Evolutionary conservation across 1,140 invertebrate species (phyloP).

Genomic region (Fopius arisanus): DNA sequence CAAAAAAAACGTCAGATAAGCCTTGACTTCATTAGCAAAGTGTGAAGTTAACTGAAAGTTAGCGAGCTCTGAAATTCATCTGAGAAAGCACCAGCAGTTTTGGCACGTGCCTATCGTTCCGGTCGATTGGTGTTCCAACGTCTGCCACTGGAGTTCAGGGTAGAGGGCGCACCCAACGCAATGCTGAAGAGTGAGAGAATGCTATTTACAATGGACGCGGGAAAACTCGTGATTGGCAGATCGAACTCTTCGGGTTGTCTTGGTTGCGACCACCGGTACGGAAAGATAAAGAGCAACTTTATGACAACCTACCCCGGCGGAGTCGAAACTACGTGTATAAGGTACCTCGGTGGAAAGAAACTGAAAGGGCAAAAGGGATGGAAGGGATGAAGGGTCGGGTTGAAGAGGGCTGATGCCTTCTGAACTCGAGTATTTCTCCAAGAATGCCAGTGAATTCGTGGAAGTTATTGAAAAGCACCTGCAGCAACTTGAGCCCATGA

Average conservation of each 20-base stretch:
- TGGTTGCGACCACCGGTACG: constrained; percentile 36
- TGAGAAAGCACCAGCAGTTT: background rate
- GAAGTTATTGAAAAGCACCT: constrained; percentile 20
- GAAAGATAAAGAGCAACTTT: constrained; percentile 56
- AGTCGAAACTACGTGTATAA: constrained; percentile 27
- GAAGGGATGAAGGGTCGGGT: background rate
- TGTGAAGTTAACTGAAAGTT: background rate
- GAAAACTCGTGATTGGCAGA: constrained; percentile 54
- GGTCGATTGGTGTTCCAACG: constrained; percentile 19
- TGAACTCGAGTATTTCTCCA: constrained; percentile 12
- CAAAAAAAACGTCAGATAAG: background rate
- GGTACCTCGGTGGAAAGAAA: constrained; percentile 31
- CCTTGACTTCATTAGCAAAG: background rate
- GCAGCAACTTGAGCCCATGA: background rate
- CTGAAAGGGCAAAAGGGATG: background rate
- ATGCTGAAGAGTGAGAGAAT: constrained; percentile 27
- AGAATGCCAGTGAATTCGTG: constrained; percentile 7
- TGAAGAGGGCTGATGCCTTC: background rate
- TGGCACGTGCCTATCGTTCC: constrained; percentile 36
- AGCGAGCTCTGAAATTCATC: background rate
- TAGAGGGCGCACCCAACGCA: background rate
- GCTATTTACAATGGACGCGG: constrained; percentile 30
- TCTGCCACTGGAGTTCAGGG: background rate
- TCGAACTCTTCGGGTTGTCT: constrained; percentile 37
- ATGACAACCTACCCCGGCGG: constrained; percentile 45